Base-by-base conservation (phyloP, 2,797 vertebrate species). In the Enoplosus armatus region DNA sequence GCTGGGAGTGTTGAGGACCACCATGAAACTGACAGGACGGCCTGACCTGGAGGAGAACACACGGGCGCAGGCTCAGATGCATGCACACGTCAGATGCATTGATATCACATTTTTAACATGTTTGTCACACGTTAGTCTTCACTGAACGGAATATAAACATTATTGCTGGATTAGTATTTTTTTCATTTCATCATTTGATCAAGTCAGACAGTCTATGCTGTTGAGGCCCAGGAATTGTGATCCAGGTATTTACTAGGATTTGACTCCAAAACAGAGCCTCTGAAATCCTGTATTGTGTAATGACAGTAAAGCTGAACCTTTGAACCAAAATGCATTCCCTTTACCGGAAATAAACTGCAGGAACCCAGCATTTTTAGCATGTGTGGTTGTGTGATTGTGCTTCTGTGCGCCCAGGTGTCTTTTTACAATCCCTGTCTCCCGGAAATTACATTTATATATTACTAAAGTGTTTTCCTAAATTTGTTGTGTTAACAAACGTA, bases 1-100 rank as follows among this genome's bases (percentile, higher is more conserved):
- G 85, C 87, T 99, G 20, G 97, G 97, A 0, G 98, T 98, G 94
- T 98, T 97, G 94, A 99, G 98, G 84, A 99, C 97, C 82, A 98
- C 97, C 96, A 97, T 98, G 92, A 98, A 97, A 3, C 97, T 98
- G 90, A 98, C 96, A 61, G 98, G 97, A 51, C 97, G 97, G 6
- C 97, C 98, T 0, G 97, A 98, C 91, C 98, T 99, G 78, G 11
- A 37, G 1, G 75, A 60, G 9, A 12, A 84, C 45, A 69, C 56
- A 74, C 10, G 81, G 26, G 27, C 27, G 80, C 55, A 70, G 39
- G 43, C 37, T 53, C 53, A 82, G 63, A 39, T 33, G 48, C 27
- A 61, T 29, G 29, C 48, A 81, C 22, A 79, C 22, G 43, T 35
- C 75, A 62, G 6, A 79, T 45, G 3, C 8, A 35, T n/a, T 22